A percentile compares a stretch with the other conserved stretches of the same genome.
Evolutionary conservation across 1,140 invertebrate species (phyloP).

Genomic region (Chlorops oryzae): DNA sequence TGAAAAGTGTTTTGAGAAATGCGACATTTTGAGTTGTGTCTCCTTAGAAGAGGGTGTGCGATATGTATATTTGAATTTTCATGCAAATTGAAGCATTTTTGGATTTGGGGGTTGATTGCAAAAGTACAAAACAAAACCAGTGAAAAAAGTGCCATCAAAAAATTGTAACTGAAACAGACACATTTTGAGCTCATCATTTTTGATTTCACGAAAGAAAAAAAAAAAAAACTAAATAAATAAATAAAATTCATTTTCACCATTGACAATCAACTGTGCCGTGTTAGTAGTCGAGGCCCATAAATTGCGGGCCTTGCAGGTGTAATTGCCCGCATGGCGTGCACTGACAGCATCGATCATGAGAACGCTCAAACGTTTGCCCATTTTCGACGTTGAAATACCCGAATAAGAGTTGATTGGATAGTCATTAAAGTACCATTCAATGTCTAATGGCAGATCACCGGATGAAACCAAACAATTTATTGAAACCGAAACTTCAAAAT

Average conservation of each 20-base stretch:
- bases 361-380: conserved; percentile 54
- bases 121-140: too few relatives aligned
- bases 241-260: conserved; percentile 29
- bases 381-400: conserved; percentile 52
- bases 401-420: conserved; percentile 43
- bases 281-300: conserved; percentile 52
- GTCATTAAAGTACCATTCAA: conserved; percentile 60
- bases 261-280: conserved; percentile 38
- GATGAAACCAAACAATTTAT: conserved; percentile 58
- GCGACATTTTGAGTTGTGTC: too few relatives aligned
- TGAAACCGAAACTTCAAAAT: conserved; percentile 59
- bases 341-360: conserved; percentile 50
- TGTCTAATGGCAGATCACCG: conserved; percentile 59
- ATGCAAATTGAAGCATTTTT: too few relatives aligned
- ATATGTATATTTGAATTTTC: too few relatives aligned
- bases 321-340: conserved; percentile 57
- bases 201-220: conserved; percentile 34
- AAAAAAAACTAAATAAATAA: conserved; percentile 15
- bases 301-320: conserved; percentile 64
- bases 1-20: too few relatives aligned
- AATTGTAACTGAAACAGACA: not conserved
- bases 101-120: too few relatives aligned
- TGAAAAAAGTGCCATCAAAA: not conserved
- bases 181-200: too few relatives aligned
- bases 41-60: too few relatives aligned